phyloP scores from a whole-genome alignment of 1,140 invertebrate genomes.

The Charaxes varanes region DNA sequence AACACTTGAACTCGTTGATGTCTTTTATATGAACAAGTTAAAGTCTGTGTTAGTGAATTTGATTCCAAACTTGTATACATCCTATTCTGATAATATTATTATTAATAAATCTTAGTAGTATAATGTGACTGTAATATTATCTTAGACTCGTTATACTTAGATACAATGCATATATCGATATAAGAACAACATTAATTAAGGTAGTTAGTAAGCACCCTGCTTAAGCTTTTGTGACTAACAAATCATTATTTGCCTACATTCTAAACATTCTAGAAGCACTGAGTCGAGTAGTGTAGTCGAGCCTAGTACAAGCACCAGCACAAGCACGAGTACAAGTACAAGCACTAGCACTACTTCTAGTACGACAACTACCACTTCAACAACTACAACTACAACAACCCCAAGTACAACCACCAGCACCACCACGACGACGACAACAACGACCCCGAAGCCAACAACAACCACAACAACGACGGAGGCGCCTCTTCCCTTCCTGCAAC shows the following conservation, averaged over 20 bases:
- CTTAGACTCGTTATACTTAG: no score
- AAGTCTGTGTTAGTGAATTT: no score
- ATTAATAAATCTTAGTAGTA: neutral
- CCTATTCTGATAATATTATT: neutral
- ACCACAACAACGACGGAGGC: constrained; percentile 58
- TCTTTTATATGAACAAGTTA: constrained; percentile 1
- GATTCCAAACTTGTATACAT: neutral
- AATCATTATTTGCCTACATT: constrained; percentile 12
- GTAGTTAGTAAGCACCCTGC: constrained; percentile 1
- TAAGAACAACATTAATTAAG: neutral
- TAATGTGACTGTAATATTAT: neutral
- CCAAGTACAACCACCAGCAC: constrained; percentile 69
- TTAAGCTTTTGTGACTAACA: constrained; percentile 18
- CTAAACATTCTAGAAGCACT: constrained; percentile 34
- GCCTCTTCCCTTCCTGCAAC: constrained; percentile 49
- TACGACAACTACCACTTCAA: constrained; percentile 49
- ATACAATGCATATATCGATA: no score
- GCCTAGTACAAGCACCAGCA: constrained; percentile 62
- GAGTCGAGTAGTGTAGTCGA: constrained; percentile 34
- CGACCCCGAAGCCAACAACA: constrained; percentile 45
- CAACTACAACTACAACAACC: constrained; percentile 61
- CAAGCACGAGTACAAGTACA: constrained; percentile 63
- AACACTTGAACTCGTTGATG: no score
- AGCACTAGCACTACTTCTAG: constrained; percentile 25
- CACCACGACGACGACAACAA: constrained; percentile 53